phyloP scores from a whole-genome alignment of 2,113 vertebrate species.

The Sula dactylatra region DNA sequence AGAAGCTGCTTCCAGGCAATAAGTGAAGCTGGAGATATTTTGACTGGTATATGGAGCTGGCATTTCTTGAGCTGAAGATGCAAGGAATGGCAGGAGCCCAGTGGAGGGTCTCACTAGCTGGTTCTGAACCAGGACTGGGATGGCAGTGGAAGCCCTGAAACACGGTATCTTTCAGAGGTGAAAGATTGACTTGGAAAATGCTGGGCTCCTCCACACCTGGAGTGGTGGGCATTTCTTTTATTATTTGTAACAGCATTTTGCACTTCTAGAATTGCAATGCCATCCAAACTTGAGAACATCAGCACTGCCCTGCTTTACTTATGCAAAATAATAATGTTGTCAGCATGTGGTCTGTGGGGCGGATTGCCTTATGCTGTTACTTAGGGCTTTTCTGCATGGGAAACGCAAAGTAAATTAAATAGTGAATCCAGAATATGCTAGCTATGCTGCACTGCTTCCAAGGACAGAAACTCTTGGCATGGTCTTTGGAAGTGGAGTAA shows the following conservation, averaged over 20 bases:
- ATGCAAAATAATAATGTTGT: rapidly evolving
- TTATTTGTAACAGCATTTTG: not conserved
- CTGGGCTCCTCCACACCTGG: not conserved
- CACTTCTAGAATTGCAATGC: too few species aligned
- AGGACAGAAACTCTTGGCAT: not conserved
- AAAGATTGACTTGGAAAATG: not conserved
- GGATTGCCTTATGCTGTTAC: not conserved
- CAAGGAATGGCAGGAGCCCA: not conserved
- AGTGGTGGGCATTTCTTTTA: rapidly evolving
- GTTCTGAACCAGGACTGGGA: not conserved
- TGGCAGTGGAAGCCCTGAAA: not conserved
- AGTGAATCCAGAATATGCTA: rapidly evolving
- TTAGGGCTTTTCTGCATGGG: not conserved
- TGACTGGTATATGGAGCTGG: not conserved
- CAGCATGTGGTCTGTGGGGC: not conserved
- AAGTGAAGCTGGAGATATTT: not conserved
- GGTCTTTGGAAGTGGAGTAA: not conserved
- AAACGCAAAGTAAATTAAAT: not conserved
- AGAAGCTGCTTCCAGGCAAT: constrained; percentile 28
- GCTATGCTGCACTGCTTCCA: not conserved
- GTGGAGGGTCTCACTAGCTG: rapidly evolving
- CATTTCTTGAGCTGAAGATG: not conserved
- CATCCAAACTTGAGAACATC: not conserved
- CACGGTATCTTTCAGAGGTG: rapidly evolving
- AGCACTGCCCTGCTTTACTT: not conserved